A percentile compares a stretch with the other conserved stretches of the same genome.
phyloP scores from a whole-genome alignment of 2,888 invertebrate species.

The Himalopsyche kuldschensis region DNA sequence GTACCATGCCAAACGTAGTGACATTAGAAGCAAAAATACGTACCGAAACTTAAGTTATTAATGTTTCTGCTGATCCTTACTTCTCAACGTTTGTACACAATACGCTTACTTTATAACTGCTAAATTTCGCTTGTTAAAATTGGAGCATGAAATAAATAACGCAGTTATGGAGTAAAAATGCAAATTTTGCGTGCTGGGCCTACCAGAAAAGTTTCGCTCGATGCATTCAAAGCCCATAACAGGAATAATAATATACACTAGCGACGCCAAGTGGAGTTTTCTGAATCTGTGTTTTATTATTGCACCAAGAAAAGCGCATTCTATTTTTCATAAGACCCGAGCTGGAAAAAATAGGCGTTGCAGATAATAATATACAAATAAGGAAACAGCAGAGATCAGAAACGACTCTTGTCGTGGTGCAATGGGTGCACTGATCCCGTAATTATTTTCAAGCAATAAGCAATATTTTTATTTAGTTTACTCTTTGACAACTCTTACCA shows the following conservation, averaged over 20 bases:
- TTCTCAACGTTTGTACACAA: too few relatives aligned
- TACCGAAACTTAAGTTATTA: too few relatives aligned
- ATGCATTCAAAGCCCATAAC: neutral
- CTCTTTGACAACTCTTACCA: too few relatives aligned
- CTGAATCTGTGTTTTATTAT: neutral
- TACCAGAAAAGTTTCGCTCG: neutral
- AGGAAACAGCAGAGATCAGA: too few relatives aligned
- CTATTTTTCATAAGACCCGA: neutral
- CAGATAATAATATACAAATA: neutral
- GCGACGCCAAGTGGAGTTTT: neutral
- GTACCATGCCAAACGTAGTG: too few relatives aligned
- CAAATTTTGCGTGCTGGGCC: neutral
- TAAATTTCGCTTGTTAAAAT: neutral
- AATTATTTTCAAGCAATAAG: too few relatives aligned
- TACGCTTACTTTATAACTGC: neutral
- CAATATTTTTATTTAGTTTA: too few relatives aligned
- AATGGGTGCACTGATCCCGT: too few relatives aligned
- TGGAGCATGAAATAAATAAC: neutral
- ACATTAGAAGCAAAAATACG: too few relatives aligned
- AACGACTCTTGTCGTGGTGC: too few relatives aligned
- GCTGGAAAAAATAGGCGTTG: neutral
- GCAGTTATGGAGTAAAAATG: neutral
- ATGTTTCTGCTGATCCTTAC: too few relatives aligned
- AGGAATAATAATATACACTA: neutral
- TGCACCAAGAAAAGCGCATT: neutral